These are phyloP conservation scores for Taenioides sp. DNA, from an alignment of 2,797 vertebrate genomes.

Conservation along the genomic window DNA sequence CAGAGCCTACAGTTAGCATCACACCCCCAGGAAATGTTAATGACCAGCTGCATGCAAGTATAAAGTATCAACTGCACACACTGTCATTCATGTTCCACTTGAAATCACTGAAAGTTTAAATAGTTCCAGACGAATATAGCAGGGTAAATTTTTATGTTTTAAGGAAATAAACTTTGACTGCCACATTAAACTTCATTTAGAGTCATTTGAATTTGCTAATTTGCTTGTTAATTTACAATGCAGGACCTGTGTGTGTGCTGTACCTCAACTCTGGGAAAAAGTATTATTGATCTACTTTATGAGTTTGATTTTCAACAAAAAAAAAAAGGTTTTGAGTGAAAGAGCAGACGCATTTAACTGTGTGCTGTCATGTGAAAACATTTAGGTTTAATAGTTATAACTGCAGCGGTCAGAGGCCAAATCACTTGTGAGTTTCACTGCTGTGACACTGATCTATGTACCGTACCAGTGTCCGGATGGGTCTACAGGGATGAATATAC, in stretches of 20 bases:
- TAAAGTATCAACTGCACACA: neutral
- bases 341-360: slow-evolving; percentile 26
- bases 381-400: slow-evolving; percentile 55
- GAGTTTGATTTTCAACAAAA: too few species aligned
- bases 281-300: too few species aligned
- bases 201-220: too few species aligned
- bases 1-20: too few species aligned
- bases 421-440: slow-evolving; percentile 64
- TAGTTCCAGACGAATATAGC: neutral
- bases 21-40: too few species aligned
- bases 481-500: neutral
- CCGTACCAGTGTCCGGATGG: slow-evolving; percentile 11
- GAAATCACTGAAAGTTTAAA: neutral
- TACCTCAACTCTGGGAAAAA: too few species aligned
- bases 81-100: neutral
- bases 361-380: slow-evolving; percentile 57
- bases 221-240: too few species aligned
- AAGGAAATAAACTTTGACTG: too few species aligned
- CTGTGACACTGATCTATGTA: slow-evolving; percentile 39
- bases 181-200: too few species aligned
- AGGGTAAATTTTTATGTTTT: neutral
- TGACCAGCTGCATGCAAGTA: too few species aligned
- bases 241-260: too few species aligned
- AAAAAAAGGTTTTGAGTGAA: too few species aligned
- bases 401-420: slow-evolving; percentile 59